Conservation (phyloP, 2,888 invertebrate species). For the Dryobotodes eremita region DNA sequence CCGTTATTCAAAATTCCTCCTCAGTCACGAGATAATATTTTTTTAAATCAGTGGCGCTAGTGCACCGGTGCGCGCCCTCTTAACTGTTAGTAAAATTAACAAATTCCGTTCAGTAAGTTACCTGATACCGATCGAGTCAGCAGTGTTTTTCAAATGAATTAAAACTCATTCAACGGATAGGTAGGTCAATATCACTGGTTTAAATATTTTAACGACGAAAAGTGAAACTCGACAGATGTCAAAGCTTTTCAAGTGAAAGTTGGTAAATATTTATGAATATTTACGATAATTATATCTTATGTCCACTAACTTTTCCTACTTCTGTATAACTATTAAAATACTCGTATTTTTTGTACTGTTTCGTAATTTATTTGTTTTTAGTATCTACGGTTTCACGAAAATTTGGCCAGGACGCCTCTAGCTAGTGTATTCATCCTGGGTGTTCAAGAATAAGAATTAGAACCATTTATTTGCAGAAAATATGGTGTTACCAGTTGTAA, state of each 20-base stretch:
- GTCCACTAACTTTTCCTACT: not conserved
- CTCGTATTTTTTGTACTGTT: too few relatives aligned
- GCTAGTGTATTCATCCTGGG: too few relatives aligned
- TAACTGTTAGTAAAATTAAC: not conserved
- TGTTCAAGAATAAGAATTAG: too few relatives aligned
- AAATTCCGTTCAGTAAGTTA: not conserved
- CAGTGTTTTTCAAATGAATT: not conserved
- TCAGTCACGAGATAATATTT: too few relatives aligned
- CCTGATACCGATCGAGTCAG: not conserved
- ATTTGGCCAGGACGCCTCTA: too few relatives aligned
- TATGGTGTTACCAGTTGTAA: too few relatives aligned
- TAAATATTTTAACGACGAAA: constrained; percentile 10
- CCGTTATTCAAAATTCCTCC: too few relatives aligned
- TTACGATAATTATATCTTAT: not conserved
- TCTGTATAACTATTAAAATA: not conserved
- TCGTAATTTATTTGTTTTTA: not conserved
- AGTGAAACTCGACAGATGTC: constrained; percentile 6
- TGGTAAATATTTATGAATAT: not conserved
- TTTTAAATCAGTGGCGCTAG: too few relatives aligned
- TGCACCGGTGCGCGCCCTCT: too few relatives aligned
- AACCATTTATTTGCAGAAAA: too few relatives aligned
- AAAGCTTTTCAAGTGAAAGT: constrained; percentile 19
- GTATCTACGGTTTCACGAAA: too few relatives aligned
- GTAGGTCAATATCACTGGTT: not conserved
- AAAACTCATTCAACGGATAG: not conserved